Conservation (phyloP, 2,888 invertebrate genomes). For the Odontocolon sp. region DNA sequence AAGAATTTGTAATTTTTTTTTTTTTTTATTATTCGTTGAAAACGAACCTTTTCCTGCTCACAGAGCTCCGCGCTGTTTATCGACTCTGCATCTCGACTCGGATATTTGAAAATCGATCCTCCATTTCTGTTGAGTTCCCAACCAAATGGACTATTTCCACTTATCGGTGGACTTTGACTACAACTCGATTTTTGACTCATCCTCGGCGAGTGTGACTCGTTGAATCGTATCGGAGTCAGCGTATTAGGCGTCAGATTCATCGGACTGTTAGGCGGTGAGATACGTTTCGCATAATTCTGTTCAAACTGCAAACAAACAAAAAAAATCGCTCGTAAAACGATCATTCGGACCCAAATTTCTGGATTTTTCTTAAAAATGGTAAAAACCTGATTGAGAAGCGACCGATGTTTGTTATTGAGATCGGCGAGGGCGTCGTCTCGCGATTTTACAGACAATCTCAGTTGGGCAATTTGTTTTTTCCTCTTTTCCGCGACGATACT, state of each 20-base stretch:
- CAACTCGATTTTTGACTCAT: conserved; percentile 64
- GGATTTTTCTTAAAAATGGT: conserved; percentile 10
- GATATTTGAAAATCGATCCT: conserved; percentile 54
- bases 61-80: conserved; percentile 62
- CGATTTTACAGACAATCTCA: conserved; percentile 78
- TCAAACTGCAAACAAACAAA: conserved; percentile 71
- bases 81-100: conserved; percentile 36
- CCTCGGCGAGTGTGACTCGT: conserved; percentile 65
- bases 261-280: conserved; percentile 74
- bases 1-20: no score
- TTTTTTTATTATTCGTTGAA: no score
- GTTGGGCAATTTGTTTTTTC: conserved; percentile 81
- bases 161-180: conserved; percentile 65
- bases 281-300: conserved; percentile 71
- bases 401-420: conserved; percentile 80
- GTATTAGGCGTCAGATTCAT: no score
- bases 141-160: conserved; percentile 66
- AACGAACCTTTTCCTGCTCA: conserved; percentile 70
- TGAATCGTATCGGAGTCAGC: conserved; percentile 65
- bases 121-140: conserved; percentile 71
- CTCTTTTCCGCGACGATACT: conserved; percentile 78
- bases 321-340: not conserved
- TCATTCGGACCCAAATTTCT: no score
- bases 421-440: conserved; percentile 81
- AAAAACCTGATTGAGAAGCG: conserved; percentile 75